Evolutionary conservation across 2,113 vertebrate species (phyloP).

Genomic region (Cyprinodon tularosa): DNA sequence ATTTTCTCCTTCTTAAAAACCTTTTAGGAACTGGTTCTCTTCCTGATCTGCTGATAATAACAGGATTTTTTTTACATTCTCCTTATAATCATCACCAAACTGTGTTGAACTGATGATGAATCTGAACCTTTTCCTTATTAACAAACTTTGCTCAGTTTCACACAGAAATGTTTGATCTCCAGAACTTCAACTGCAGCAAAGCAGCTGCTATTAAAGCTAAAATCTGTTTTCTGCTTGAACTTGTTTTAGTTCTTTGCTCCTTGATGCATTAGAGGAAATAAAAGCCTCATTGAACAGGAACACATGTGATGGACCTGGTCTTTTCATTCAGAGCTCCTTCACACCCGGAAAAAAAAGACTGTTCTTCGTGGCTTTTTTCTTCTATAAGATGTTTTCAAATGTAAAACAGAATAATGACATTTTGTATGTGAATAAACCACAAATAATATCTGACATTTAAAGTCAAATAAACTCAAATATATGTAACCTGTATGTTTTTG

Average conservation of each 20-base stretch:
- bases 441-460: slow-evolving; percentile 14
- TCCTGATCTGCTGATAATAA: neutral
- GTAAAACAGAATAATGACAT: slow-evolving; percentile 4
- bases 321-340: slow-evolving; percentile 38
- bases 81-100: neutral
- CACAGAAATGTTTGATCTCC: neutral
- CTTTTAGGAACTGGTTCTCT: neutral
- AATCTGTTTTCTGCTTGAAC: slow-evolving; percentile 26
- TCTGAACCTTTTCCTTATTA: neutral
- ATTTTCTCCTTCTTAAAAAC: neutral
- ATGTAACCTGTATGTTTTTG: rapidly evolving
- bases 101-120: neutral
- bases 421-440: slow-evolving; percentile 44
- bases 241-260: slow-evolving; percentile 19
- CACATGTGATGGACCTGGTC: slow-evolving; percentile 24
- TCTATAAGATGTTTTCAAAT: slow-evolving; percentile 29
- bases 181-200: neutral
- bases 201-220: neutral
- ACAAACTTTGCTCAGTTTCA: neutral
- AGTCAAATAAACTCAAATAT: slow-evolving; percentile 40
- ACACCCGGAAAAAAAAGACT: slow-evolving; percentile 49
- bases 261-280: neutral
- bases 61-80: neutral
- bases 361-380: slow-evolving; percentile 58
- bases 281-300: slow-evolving; percentile 23